Evolutionary conservation across 1,140 invertebrate species (phyloP).

Genomic region (Mamestra configurata): DNA sequence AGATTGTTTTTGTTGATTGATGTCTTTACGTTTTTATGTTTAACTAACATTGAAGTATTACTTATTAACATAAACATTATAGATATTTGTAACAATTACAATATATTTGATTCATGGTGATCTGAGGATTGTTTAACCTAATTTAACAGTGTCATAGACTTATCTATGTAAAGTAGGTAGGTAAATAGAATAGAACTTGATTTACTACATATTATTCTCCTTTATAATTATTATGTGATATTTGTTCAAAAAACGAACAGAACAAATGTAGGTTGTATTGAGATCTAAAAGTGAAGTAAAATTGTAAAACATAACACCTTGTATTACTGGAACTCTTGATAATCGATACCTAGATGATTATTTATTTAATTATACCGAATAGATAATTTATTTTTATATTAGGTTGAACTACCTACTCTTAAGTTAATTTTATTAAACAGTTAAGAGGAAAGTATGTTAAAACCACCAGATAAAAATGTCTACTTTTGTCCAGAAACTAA

Average conservation of each 20-base stretch:
- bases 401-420: conserved; percentile 79
- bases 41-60: conserved; percentile 35
- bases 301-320: conserved; percentile 13
- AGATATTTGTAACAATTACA: conserved; percentile 33
- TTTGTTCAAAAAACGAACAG: conserved; percentile 54
- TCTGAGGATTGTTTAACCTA: conserved; percentile 46
- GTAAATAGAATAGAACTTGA: conserved; percentile 18
- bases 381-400: conserved; percentile 55
- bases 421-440: conserved; percentile 73
- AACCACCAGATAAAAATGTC: conserved; percentile 51
- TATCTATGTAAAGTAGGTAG: conserved; percentile 44
- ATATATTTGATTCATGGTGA: conserved; percentile 28
- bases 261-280: conserved; percentile 58
- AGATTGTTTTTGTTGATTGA: conserved; percentile 38
- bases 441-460: conserved; percentile 82
- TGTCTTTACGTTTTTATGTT: conserved; percentile 39
- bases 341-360: conserved; percentile 43
- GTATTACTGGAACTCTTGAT: conserved; percentile 22
- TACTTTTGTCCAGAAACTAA: conserved; percentile 41
- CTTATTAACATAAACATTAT: conserved; percentile 42
- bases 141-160: conserved; percentile 52
- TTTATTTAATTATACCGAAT: conserved; percentile 48
- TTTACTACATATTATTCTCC: conserved; percentile 31
- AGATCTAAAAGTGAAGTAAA: conserved; percentile 1
- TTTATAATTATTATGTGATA: conserved; percentile 37